Conservation (phyloP, 2,888 invertebrate species). For the Eilema caniola region DNA sequence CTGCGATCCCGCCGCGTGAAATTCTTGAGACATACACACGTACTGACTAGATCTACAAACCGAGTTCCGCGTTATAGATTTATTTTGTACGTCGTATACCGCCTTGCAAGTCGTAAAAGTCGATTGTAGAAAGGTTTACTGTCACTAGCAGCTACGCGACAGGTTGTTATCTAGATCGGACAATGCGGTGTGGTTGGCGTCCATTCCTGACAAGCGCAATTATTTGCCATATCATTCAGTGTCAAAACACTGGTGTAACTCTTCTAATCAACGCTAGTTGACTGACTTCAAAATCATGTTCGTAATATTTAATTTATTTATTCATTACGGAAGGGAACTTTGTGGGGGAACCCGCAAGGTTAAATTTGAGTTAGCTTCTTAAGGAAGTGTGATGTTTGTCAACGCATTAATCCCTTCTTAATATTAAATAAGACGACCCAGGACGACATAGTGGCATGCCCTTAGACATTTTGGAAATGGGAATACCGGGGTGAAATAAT, state of each 20-base stretch:
- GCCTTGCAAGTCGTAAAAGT: constrained; percentile 21
- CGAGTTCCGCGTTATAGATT: constrained; percentile 15
- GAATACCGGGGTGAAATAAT: background rate
- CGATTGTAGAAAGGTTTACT: constrained; percentile 22
- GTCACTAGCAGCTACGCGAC: constrained; percentile 14
- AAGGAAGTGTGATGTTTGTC: constrained; percentile 3
- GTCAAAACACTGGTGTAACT: background rate
- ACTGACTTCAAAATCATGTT: background rate
- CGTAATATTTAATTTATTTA: background rate
- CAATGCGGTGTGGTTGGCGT: constrained; percentile 4
- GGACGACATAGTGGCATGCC: background rate
- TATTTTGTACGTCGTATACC: constrained; percentile 21
- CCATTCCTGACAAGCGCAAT: background rate
- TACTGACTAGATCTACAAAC: constrained; percentile 17
- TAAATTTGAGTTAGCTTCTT: constrained; percentile 2
- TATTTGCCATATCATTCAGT: background rate
- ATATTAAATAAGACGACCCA: background rate
- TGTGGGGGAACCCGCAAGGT: background rate
- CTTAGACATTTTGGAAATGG: constrained; percentile 2
- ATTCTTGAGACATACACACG: constrained; percentile 4
- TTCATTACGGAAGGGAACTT: constrained; percentile 3
- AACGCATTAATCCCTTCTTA: constrained; percentile 4
- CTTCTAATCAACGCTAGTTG: background rate
- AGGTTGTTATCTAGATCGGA: constrained; percentile 13
- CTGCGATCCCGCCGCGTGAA: background rate